Percentiles rank a stretch among this genome's conserved stretches.
phyloP scores from a whole-genome alignment of 2,797 vertebrate genomes.

The Esox lucius region DNA sequence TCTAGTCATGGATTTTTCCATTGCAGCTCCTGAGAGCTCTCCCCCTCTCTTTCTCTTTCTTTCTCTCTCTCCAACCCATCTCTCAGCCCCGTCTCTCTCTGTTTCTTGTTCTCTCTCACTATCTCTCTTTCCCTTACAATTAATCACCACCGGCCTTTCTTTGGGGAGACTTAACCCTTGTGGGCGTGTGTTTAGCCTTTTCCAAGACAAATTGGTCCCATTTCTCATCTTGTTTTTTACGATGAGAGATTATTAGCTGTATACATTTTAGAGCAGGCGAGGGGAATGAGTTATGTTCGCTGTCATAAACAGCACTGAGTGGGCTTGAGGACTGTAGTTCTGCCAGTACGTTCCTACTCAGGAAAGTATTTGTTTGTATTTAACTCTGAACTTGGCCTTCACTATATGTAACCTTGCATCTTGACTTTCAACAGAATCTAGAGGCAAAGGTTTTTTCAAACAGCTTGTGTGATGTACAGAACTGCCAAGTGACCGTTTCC shows the following conservation, averaged over 20 bases:
- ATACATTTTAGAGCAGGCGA: conserved; percentile 18
- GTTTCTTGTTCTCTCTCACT: not conserved
- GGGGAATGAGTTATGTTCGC: conserved; percentile 24
- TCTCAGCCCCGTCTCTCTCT: not conserved
- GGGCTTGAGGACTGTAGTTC: conserved; percentile 31
- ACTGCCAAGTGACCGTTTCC: not conserved
- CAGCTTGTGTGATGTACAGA: not conserved
- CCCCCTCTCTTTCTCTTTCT: not conserved
- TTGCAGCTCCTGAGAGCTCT: conserved; percentile 1
- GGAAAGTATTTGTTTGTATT: conserved; percentile 39
- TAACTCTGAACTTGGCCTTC: conserved; percentile 11
- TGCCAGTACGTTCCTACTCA: conserved; percentile 30
- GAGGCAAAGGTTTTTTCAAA: not conserved
- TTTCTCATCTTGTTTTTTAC: conserved; percentile 27
- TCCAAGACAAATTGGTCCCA: conserved; percentile 27
- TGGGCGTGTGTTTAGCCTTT: conserved; percentile 25
- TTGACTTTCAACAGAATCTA: not conserved
- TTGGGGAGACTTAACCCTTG: not conserved
- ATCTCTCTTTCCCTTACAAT: conserved; percentile 1
- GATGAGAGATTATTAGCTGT: conserved; percentile 23
- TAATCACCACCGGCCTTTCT: not conserved
- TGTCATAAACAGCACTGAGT: conserved; percentile 22
- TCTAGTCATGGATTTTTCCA: conserved; percentile 16
- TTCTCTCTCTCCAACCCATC: conserved; percentile 6
- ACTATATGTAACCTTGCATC: not conserved